phyloP scores from a whole-genome alignment of 2,888 invertebrate genomes.

The Spodoptera littoralis region DNA sequence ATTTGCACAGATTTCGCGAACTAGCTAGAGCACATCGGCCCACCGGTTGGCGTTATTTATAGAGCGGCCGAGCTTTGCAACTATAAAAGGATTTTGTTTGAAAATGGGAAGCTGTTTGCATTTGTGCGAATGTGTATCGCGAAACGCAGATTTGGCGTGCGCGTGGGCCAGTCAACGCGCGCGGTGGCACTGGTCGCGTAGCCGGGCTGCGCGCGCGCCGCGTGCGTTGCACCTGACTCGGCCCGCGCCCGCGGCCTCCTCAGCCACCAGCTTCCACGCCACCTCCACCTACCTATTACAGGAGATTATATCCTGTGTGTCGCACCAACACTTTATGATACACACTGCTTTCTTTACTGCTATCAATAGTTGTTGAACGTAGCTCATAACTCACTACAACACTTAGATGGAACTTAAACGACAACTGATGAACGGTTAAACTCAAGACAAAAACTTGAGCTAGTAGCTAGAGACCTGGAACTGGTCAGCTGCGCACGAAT shows the following conservation, averaged over 20 bases:
- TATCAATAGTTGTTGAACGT: constrained; percentile 15
- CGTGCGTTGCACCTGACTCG: constrained; percentile 82
- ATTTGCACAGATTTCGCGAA: constrained; percentile 71
- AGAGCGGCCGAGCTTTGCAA: constrained; percentile 64
- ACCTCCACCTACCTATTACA: constrained; percentile 65
- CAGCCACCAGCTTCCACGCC: constrained; percentile 64
- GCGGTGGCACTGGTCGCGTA: constrained; percentile 78
- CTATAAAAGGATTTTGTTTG: constrained; percentile 72
- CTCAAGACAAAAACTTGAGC: neutral
- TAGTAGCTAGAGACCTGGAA: neutral
- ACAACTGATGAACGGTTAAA: constrained; percentile 15
- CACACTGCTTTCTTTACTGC: constrained; percentile 54
- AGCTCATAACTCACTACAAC: constrained; percentile 2
- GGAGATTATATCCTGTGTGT: constrained; percentile 60
- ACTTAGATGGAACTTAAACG: constrained; percentile 2
- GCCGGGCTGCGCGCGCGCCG: constrained; percentile 48
- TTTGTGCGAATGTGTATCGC: constrained; percentile 69
- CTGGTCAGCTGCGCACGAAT: too few relatives aligned
- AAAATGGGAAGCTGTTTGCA: constrained; percentile 66
- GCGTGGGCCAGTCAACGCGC: constrained; percentile 83
- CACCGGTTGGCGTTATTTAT: constrained; percentile 72
- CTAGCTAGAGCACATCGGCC: constrained; percentile 57
- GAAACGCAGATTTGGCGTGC: constrained; percentile 80
- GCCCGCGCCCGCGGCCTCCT: constrained; percentile 66
- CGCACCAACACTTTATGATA: constrained; percentile 58